These are phyloP conservation scores for Capreolus pygargus DNA, from an alignment of 2,113 vertebrate species.

Conservation along the genomic window DNA sequence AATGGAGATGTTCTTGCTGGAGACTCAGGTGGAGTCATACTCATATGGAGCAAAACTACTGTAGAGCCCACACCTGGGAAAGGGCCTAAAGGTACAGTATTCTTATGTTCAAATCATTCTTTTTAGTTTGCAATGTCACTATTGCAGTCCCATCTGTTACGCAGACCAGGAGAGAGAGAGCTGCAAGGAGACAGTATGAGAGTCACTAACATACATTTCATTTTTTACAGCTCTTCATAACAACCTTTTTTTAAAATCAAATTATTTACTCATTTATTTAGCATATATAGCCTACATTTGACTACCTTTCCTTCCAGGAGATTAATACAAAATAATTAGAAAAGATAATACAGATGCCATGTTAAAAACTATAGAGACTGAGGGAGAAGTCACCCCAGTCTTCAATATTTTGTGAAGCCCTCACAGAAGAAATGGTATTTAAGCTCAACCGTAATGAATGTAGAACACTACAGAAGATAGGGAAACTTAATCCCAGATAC, in stretches of 20 bases:
- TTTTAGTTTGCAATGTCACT: background rate
- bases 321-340: background rate
- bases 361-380: background rate
- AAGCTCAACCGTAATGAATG: background rate
- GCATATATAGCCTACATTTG: background rate
- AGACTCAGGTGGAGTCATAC: conserved; percentile 94
- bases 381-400: background rate
- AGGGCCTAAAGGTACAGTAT: conserved; percentile 90
- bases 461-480: background rate
- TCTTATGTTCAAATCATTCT: background rate
- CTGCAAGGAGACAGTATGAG: background rate
- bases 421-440: background rate
- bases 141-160: background rate
- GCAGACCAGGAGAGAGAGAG: background rate
- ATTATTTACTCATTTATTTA: background rate
- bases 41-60: conserved; percentile 93
- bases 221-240: background rate
- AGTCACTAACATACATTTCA: background rate
- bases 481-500: background rate
- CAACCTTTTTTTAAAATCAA: background rate
- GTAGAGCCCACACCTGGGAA: conserved; percentile 91
- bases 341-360: background rate
- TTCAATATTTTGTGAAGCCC: background rate
- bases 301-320: background rate
- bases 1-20: conserved; percentile 96